phyloP scores from a whole-genome alignment of 1,140 invertebrate species.

The Holcopasites calliopsidis region DNA sequence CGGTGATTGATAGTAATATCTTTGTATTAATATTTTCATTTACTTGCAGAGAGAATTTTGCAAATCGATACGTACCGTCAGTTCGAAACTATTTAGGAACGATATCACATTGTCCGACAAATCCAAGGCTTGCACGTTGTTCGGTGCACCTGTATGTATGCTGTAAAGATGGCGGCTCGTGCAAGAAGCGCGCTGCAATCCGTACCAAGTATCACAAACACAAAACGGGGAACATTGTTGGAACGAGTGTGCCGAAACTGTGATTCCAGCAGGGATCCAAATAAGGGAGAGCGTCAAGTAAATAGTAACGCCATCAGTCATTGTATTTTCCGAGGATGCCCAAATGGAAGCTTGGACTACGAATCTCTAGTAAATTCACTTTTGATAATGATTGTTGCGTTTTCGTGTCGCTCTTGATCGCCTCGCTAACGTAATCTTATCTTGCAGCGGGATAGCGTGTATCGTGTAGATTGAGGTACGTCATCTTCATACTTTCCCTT shows the following conservation, averaged over 20 bases:
- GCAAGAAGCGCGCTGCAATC: slow-evolving; percentile 65
- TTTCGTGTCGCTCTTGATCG: slow-evolving; percentile 20
- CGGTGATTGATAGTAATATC: no score
- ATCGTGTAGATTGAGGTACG: slow-evolving; percentile 23
- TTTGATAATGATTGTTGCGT: slow-evolving; percentile 8
- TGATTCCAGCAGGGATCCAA: neutral
- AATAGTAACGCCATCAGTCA: slow-evolving; percentile 1
- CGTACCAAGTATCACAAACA: slow-evolving; percentile 58
- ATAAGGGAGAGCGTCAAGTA: slow-evolving; percentile 21
- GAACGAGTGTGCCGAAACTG: neutral
- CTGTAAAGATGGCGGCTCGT: slow-evolving; percentile 68
- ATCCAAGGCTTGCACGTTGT: slow-evolving; percentile 70
- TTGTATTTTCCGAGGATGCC: no score
- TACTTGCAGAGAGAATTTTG: neutral
- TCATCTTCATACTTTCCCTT: slow-evolving; percentile 17
- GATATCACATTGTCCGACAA: slow-evolving; percentile 73
- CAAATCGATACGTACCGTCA: slow-evolving; percentile 62
- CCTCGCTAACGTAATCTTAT: slow-evolving; percentile 52
- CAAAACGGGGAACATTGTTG: slow-evolving; percentile 43
- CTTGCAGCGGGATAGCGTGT: slow-evolving; percentile 2
- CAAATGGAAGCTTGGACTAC: no score
- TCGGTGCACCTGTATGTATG: slow-evolving; percentile 66
- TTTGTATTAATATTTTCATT: no score
- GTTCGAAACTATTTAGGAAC: slow-evolving; percentile 61
- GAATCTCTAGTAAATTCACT: slow-evolving; percentile 10